Evolutionary conservation across 1,140 invertebrate genomes (phyloP), one percentile per base, ranked within the genome.

Genomic region (Coboldia fuscipes): DNA sequence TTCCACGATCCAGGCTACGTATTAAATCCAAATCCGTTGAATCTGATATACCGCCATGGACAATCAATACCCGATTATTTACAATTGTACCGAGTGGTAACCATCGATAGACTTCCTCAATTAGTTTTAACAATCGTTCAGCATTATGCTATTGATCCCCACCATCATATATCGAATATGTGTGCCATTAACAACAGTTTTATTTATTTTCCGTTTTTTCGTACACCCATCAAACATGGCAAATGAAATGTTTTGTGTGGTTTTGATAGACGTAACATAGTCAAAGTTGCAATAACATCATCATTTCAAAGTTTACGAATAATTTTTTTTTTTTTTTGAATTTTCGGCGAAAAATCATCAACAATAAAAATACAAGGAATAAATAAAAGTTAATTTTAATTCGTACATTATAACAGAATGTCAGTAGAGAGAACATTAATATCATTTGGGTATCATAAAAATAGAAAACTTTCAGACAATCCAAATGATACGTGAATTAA

Each of bases 101-200:
- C 78, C 82, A 89, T 41, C 81, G 67, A 53, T 86, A 93, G 17
- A 92, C 72, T 43, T 81, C 75, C 48, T 88, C 80, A 39, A 90
- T 76, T 37, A 88, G 55, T 42, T 70, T 68, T 29, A 86, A 56
- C 10, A 90, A 60, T 34, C 72, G 67, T 37, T 74, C 73, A 6
- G 80, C 68, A 45, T 83, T 75, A 36, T 69, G 63, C 75, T 83
- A n/a, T n/a, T n/a, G n/a, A n/a, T n/a, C n/a, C n/a, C n/a, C n/a
- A n/a, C n/a, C n/a, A n/a, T n/a, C n/a, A n/a, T n/a, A n/a, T n/a
- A n/a, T n/a, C n/a, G n/a, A n/a, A n/a, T n/a, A n/a, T n/a, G n/a
- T n/a, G n/a, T n/a, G n/a, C n/a, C n/a, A n/a, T n/a, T n/a, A n/a
- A n/a, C n/a, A n/a, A n/a, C n/a, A n/a, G n/a, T n/a, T n/a, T n/a